phyloP scores from a whole-genome alignment of 2,888 invertebrate species.

The Plebejus argus region DNA sequence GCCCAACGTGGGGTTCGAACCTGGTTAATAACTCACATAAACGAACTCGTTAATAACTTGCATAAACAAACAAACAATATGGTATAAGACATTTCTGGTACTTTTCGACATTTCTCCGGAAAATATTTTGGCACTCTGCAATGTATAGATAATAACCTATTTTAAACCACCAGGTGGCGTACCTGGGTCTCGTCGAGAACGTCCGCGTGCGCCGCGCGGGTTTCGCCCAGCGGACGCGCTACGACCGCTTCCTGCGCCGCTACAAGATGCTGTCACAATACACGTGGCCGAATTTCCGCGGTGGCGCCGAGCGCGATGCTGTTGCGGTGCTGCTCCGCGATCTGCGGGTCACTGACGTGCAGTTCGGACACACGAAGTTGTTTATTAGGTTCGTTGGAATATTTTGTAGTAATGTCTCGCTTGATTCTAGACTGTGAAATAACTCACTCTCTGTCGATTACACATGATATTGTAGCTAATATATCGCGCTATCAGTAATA shows the following conservation, averaged over 20 bases:
- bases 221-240: conserved; percentile 97
- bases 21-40: too few relatives aligned
- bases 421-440: too few relatives aligned
- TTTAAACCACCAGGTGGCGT: conserved; percentile 85
- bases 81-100: too few relatives aligned
- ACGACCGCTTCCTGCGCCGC: conserved; percentile 94
- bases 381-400: conserved; percentile 86
- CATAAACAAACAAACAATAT: too few relatives aligned
- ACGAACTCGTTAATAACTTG: too few relatives aligned
- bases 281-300: conserved; percentile 98
- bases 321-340: conserved; percentile 92
- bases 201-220: conserved; percentile 97
- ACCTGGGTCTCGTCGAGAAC: conserved; percentile 96
- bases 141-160: not conserved
- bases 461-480: too few relatives aligned
- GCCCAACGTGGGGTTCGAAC: too few relatives aligned
- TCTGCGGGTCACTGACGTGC: conserved; percentile 89
- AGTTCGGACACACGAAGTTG: conserved; percentile 97
- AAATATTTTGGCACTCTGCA: not conserved
- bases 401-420: not conserved
- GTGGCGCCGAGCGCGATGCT: conserved; percentile 89
- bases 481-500: too few relatives aligned
- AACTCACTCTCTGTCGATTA: too few relatives aligned
- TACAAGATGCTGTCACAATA: conserved; percentile 98
- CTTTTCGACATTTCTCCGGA: not conserved